Evolutionary conservation across 2,888 invertebrate species (phyloP).

Genomic region (Sylvicola cinctus): DNA sequence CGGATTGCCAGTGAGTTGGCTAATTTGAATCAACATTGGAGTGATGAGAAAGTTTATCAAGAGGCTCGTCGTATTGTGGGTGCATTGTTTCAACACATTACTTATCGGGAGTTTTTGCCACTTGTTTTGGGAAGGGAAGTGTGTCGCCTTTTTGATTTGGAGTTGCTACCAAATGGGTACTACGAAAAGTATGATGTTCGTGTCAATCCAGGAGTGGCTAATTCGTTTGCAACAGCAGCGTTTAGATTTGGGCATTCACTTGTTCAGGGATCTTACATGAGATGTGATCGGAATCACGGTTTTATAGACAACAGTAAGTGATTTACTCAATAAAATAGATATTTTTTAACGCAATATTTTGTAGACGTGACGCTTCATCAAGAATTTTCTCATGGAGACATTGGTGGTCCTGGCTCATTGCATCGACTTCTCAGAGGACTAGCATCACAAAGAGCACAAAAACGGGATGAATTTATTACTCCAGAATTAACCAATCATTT

Average conservation of each 20-base stretch:
- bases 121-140: constrained; percentile 57
- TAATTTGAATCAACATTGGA: constrained; percentile 65
- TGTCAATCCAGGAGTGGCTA: constrained; percentile 53
- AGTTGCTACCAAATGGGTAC: constrained; percentile 42
- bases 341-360: constrained; percentile 7
- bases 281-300: constrained; percentile 47
- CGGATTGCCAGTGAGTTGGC: constrained; percentile 50
- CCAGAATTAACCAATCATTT: constrained; percentile 65
- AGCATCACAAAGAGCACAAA: constrained; percentile 54
- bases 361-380: constrained; percentile 62
- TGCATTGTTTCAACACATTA: constrained; percentile 66
- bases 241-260: constrained; percentile 75
- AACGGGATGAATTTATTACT: constrained; percentile 62
- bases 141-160: constrained; percentile 52
- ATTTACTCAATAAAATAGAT: neutral
- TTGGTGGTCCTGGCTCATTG: constrained; percentile 59
- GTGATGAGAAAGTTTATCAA: constrained; percentile 69
- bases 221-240: constrained; percentile 62
- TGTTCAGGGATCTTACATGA: constrained; percentile 55
- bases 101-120: constrained; percentile 65
- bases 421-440: constrained; percentile 60
- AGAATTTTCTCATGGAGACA: constrained; percentile 49
- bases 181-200: constrained; percentile 47
- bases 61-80: constrained; percentile 65
- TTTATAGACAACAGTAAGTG: constrained; percentile 50